These are phyloP conservation scores for Drosophila eugracilis DNA, from an alignment of 1,140 invertebrate species.

Conservation along the genomic window DNA sequence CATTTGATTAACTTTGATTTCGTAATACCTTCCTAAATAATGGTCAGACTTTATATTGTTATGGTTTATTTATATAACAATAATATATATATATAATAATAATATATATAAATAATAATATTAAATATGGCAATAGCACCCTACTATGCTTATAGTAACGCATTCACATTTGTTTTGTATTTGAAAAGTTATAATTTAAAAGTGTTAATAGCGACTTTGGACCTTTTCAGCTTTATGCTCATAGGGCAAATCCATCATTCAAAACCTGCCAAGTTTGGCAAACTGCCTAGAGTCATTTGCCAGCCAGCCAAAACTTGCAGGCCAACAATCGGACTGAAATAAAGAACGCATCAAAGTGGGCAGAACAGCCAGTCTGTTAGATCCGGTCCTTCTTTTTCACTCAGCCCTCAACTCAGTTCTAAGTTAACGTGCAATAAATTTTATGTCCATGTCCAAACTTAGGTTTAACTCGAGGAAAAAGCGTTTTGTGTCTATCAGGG, in stretches of 20 bases:
- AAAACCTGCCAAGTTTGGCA: neutral
- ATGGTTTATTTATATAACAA: too few species aligned
- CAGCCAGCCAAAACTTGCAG: constrained; percentile 41
- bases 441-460: constrained; percentile 72
- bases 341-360: constrained; percentile 41
- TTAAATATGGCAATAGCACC: too few species aligned
- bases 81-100: too few species aligned
- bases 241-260: neutral
- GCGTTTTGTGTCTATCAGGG: constrained; percentile 77
- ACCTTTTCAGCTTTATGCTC: too few species aligned
- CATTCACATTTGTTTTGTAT: too few species aligned
- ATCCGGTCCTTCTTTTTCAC: constrained; percentile 27
- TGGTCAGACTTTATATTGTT: too few species aligned
- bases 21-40: too few species aligned
- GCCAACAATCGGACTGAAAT: constrained; percentile 8
- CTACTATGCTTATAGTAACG: too few species aligned
- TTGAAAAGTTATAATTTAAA: too few species aligned
- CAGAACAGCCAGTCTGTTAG: constrained; percentile 11
- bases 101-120: too few species aligned
- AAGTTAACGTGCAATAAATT: constrained; percentile 73
- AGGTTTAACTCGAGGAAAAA: constrained; percentile 68
- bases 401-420: neutral
- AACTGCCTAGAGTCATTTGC: neutral
- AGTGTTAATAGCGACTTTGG: too few species aligned
- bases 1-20: too few species aligned